phyloP scores from a whole-genome alignment of 2,797 vertebrate species.

The Pogonophryne albipinna region DNA sequence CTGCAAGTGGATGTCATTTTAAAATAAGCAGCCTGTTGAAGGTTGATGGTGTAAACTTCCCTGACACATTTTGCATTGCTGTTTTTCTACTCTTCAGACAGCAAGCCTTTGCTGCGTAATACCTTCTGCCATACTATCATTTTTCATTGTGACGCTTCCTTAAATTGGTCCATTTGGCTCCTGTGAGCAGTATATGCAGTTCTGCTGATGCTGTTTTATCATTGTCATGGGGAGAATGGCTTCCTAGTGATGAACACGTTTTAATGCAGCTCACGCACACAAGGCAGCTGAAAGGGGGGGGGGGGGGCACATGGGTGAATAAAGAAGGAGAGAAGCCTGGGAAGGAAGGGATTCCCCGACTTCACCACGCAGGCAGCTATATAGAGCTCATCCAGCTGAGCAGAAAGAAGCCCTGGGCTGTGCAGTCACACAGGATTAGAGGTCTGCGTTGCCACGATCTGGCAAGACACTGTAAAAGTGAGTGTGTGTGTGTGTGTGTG shows the following conservation, averaged over 20 bases:
- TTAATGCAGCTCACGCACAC: conserved; percentile 38
- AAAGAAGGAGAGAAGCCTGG: conserved; percentile 48
- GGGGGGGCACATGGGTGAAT: conserved; percentile 49
- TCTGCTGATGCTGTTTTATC: conserved; percentile 60
- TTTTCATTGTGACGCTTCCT: conserved; percentile 39
- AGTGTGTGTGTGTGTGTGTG: conserved; percentile 15
- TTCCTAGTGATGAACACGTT: conserved; percentile 52
- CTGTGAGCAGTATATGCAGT: conserved; percentile 38
- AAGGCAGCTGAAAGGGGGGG: conserved; percentile 23
- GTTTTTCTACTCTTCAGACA: conserved; percentile 14
- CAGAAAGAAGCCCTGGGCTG: conserved; percentile 69
- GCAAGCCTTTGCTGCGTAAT: conserved; percentile 17
- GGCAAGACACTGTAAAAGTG: conserved; percentile 25
- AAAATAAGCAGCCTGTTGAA: background rate
- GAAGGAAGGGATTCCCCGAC: conserved; percentile 74
- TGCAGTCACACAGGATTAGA: conserved; percentile 73
- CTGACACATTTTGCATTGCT: background rate
- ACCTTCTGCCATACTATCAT: conserved; percentile 29
- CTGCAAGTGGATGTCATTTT: conserved; percentile 1
- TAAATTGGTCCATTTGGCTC: conserved; percentile 59
- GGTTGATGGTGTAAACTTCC: background rate
- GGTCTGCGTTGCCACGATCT: conserved; percentile 54
- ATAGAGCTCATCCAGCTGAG: conserved; percentile 61
- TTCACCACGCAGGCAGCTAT: conserved; percentile 47
- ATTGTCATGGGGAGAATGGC: conserved; percentile 53